phyloP scores from a whole-genome alignment of 2,888 invertebrate genomes.

The Crocallis elinguaria region DNA sequence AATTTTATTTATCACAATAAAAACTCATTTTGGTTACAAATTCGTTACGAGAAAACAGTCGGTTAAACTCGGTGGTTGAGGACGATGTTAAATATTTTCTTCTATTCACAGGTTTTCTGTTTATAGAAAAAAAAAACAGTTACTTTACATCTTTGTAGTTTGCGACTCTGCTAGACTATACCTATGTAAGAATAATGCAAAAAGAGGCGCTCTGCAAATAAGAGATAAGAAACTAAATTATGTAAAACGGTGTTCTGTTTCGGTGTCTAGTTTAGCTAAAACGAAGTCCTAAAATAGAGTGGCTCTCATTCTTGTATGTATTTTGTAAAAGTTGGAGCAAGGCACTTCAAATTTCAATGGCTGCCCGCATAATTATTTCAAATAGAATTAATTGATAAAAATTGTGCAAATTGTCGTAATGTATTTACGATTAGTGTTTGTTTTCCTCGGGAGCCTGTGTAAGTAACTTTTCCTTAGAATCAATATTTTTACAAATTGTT shows the following conservation, averaged over 20 bases:
- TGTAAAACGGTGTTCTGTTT: slow-evolving; percentile 24
- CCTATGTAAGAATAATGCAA: slow-evolving; percentile 15
- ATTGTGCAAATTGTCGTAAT: too few species aligned
- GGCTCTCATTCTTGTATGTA: too few species aligned
- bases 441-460: too few species aligned
- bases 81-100: background rate
- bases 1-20: too few species aligned
- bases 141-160: background rate
- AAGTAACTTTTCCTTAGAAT: too few species aligned
- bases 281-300: background rate
- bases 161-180: slow-evolving; percentile 9
- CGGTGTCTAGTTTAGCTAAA: slow-evolving; percentile 10
- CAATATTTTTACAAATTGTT: too few species aligned
- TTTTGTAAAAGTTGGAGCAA: too few species aligned
- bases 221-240: slow-evolving; percentile 33
- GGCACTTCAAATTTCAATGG: background rate
- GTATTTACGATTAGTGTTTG: too few species aligned
- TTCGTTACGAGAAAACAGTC: too few species aligned
- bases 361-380: background rate
- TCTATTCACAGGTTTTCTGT: background rate
- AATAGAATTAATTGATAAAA: too few species aligned
- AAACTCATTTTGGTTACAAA: too few species aligned
- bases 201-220: slow-evolving; percentile 21
- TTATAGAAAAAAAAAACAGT: background rate
- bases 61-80: too few species aligned